Evolutionary conservation across 2,797 vertebrate genomes (phyloP).

Genomic region (Coracias cyanogaster): DNA sequence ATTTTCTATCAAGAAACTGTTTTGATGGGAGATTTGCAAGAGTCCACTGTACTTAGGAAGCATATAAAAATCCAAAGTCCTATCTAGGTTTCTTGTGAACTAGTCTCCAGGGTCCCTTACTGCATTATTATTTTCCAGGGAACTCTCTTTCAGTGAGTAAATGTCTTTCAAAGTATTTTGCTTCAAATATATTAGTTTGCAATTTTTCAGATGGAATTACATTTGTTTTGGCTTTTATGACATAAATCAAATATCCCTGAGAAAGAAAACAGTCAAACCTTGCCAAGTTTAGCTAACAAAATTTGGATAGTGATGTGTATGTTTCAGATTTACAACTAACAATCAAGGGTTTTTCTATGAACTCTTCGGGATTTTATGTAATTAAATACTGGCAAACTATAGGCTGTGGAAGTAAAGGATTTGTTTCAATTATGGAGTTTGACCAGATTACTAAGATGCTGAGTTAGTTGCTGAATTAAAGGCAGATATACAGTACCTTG

Average conservation of each 20-base stretch:
- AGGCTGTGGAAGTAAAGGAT: slow-evolving; percentile 8
- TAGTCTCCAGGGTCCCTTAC: slow-evolving; percentile 16
- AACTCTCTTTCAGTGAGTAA: slow-evolving; percentile 12
- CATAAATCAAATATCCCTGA: slow-evolving; percentile 62
- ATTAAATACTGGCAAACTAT: slow-evolving; percentile 49
- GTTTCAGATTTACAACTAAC: slow-evolving; percentile 56
- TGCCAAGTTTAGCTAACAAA: slow-evolving; percentile 59
- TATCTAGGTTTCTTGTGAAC: slow-evolving; percentile 8
- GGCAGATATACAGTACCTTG: slow-evolving; percentile 79
- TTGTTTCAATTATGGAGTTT: neutral
- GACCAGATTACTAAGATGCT: neutral
- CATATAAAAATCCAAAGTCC: neutral
- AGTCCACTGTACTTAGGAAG: neutral
- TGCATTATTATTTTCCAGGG: slow-evolving; percentile 42
- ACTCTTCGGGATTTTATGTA: slow-evolving; percentile 41
- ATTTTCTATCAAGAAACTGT: neutral
- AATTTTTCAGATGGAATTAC: slow-evolving; percentile 46
- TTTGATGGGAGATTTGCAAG: slow-evolving; percentile 29
- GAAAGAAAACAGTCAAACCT: slow-evolving; percentile 45
- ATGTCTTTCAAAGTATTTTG: slow-evolving; percentile 54
- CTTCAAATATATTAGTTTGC: slow-evolving; percentile 42
- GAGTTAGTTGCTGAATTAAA: slow-evolving; percentile 26
- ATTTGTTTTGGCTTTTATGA: slow-evolving; percentile 61
- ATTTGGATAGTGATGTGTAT: slow-evolving; percentile 29
- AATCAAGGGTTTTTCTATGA: slow-evolving; percentile 17